Conservation (phyloP, 1,140 invertebrate species). For the Ectropis grisescens region DNA sequence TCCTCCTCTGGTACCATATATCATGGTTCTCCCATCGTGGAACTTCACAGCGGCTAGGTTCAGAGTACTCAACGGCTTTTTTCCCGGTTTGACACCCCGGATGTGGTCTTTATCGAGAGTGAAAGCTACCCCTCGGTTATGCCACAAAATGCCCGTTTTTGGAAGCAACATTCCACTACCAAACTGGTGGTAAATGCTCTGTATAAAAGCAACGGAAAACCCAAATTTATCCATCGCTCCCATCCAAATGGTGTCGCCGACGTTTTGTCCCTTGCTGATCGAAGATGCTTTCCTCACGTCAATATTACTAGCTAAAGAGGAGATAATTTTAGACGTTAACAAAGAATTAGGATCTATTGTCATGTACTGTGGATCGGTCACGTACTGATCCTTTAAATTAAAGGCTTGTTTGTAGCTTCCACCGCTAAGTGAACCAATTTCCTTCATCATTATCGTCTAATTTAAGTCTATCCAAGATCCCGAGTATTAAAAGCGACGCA, state of each 20-base stretch:
- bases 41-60: slow-evolving; percentile 46
- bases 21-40: slow-evolving; percentile 40
- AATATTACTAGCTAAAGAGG: slow-evolving; percentile 37
- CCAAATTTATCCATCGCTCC: slow-evolving; percentile 54
- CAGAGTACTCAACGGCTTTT: slow-evolving; percentile 53
- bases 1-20: slow-evolving; percentile 52
- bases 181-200: slow-evolving; percentile 44
- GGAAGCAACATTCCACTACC: slow-evolving; percentile 48
- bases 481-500: slow-evolving; percentile 45
- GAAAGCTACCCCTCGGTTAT: slow-evolving; percentile 47
- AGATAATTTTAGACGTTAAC: slow-evolving; percentile 23
- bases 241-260: slow-evolving; percentile 56
- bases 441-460: slow-evolving; percentile 47
- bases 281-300: slow-evolving; percentile 21
- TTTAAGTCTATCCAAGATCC: slow-evolving; percentile 42
- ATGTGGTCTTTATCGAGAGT: slow-evolving; percentile 32
- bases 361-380: slow-evolving; percentile 51
- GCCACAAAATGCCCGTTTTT: slow-evolving; percentile 48
- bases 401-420: slow-evolving; percentile 58
- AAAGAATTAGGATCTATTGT: slow-evolving; percentile 33
- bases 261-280: slow-evolving; percentile 24
- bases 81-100: slow-evolving; percentile 37
- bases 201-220: slow-evolving; percentile 57
- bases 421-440: slow-evolving; percentile 49
- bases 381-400: slow-evolving; percentile 39